Evolutionary conservation across 2,888 invertebrate species (phyloP).

Genomic region (Nycteola revayana): DNA sequence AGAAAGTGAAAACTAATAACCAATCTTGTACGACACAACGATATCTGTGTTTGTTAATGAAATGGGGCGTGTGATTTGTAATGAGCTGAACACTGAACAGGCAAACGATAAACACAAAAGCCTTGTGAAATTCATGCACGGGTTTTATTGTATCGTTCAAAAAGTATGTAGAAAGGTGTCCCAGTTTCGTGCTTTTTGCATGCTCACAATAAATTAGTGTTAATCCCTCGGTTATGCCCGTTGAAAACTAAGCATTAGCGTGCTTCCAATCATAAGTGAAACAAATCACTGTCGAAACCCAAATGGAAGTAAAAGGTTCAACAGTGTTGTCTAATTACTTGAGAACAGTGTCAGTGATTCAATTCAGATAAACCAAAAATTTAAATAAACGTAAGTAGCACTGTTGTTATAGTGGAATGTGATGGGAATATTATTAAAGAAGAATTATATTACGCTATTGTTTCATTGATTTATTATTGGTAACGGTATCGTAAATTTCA

Average conservation of each 20-base stretch:
- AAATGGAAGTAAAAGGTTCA: too few species aligned
- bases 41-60: slow-evolving; percentile 36
- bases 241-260: not conserved
- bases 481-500: slow-evolving; percentile 16
- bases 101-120: not conserved
- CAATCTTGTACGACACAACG: slow-evolving; percentile 31
- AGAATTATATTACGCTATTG: slow-evolving; percentile 52
- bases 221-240: too few species aligned
- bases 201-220: too few species aligned
- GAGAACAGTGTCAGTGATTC: slow-evolving; percentile 35
- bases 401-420: slow-evolving; percentile 48
- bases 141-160: too few species aligned
- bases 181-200: too few species aligned
- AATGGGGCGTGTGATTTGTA: slow-evolving; percentile 22
- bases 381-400: slow-evolving; percentile 38
- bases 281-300: not conserved
- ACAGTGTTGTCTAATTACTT: slow-evolving; percentile 25
- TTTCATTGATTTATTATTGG: slow-evolving; percentile 28
- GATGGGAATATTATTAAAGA: slow-evolving; percentile 47
- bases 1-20: slow-evolving; percentile 56
- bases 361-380: slow-evolving; percentile 21
- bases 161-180: too few species aligned
- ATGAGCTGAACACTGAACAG: too few species aligned
- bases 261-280: not conserved
- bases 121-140: too few species aligned